Percentiles rank a stretch among this genome's conserved stretches.
phyloP scores from a whole-genome alignment of 2,113 vertebrate species.

The Gracilinanus agilis region DNA sequence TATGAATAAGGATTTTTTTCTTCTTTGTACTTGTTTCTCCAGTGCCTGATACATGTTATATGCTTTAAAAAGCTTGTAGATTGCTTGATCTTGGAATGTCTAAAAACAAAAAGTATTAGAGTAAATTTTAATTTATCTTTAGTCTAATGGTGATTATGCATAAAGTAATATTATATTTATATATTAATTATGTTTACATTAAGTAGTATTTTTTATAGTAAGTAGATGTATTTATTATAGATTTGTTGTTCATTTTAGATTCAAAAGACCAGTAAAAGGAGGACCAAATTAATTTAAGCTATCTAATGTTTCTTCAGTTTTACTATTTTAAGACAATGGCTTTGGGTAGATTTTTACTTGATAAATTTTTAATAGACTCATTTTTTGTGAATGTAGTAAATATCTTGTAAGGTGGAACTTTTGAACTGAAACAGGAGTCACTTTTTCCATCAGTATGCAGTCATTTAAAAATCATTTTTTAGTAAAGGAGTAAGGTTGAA shows the following conservation, averaged over 20 bases:
- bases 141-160: slow-evolving; percentile 12
- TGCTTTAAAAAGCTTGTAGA: background rate
- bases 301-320: slow-evolving; percentile 11
- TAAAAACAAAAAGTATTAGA: slow-evolving; percentile 11
- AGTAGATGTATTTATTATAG: background rate
- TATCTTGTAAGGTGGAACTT: background rate
- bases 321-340: background rate
- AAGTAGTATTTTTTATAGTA: background rate
- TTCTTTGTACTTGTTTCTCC: background rate
- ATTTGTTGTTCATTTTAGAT: slow-evolving; percentile 40
- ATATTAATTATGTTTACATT: no score
- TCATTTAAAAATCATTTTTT: slow-evolving; percentile 23
- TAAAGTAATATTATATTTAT: background rate
- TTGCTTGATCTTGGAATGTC: slow-evolving; percentile 27
- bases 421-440: background rate
- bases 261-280: slow-evolving; percentile 18
- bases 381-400: slow-evolving; percentile 42
- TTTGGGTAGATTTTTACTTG: slow-evolving; percentile 15
- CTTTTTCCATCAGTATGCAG: background rate
- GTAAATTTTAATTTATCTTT: background rate
- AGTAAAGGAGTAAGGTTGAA: slow-evolving; percentile 29
- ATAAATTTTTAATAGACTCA: slow-evolving; percentile 18
- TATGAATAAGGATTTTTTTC: background rate
- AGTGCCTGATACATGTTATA: background rate
- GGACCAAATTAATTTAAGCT: slow-evolving; percentile 15